Percentiles rank a stretch among this genome's conserved stretches.
These are phyloP conservation scores for Drosophila subobscura DNA, from an alignment of 1,140 invertebrate genomes.

Conservation along the genomic window DNA sequence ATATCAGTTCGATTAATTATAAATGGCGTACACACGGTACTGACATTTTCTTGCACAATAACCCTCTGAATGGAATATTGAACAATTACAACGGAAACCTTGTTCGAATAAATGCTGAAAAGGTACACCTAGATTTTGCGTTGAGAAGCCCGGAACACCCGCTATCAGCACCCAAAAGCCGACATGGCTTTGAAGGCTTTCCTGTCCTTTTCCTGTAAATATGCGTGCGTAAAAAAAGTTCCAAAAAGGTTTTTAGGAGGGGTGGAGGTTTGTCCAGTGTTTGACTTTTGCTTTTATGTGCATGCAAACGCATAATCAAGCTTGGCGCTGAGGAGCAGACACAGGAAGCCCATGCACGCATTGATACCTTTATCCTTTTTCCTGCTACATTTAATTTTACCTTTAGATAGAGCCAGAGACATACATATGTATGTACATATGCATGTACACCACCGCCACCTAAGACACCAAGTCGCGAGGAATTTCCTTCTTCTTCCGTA, in stretches of 20 bases:
- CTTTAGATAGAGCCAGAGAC: constrained; percentile 48
- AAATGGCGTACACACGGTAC: no score
- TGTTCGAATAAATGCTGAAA: no score
- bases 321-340: constrained; percentile 58
- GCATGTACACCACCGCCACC: constrained; percentile 44
- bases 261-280: constrained; percentile 70
- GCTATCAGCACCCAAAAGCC: no score
- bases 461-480: constrained; percentile 53
- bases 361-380: constrained; percentile 40
- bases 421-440: neutral
- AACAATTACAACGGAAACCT: no score
- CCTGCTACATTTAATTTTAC: constrained; percentile 80
- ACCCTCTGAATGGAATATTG: no score
- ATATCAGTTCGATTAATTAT: no score
- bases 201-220: constrained; percentile 58
- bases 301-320: constrained; percentile 81
- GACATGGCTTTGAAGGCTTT: no score
- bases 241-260: constrained; percentile 56
- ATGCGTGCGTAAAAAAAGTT: constrained; percentile 57
- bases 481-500: constrained; percentile 23
- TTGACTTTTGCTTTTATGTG: constrained; percentile 79
- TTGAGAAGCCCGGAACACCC: no score
- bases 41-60: no score
- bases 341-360: constrained; percentile 32
- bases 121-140: no score